Base-by-base conservation (phyloP, 2,797 vertebrate species). In the Hippoglossus hippoglossus region DNA sequence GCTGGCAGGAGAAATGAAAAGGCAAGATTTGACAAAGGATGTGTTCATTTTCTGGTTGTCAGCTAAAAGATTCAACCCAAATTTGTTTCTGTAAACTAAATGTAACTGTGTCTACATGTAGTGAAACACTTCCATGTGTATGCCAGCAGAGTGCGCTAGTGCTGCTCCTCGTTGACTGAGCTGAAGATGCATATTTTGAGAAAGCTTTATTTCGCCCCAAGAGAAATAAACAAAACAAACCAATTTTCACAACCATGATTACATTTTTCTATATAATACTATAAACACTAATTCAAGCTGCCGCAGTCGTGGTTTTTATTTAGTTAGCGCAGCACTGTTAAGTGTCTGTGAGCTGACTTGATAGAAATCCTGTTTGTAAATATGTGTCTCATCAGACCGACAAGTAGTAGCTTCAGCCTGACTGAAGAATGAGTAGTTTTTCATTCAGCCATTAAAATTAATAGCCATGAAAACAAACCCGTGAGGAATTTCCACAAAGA, bases 401-500 rank as follows among this genome's bases (percentile, higher is more conserved):
- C 26, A 44, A 63, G 57, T 46, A n/a, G 21, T 28, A 46, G 63
- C 62, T 55, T 59, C 49, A 59, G 53, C 16, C 22, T 24, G 50
- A 57, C n/a, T 56, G 50, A 64, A 22, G 75, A 76, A 65, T 65
- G 62, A 25, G 51, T 62, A 5, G 52, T 69, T 67, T 73, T 73
- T 73, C 67, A 54, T 1, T 52, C 53, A 50, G 41, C 26, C 22
- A 51, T 50, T 25, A 47, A 74, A 65, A 69, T 41, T 41, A 31
- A 67, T 49, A 54, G 58, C 49, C 47, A 60, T 26, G 41, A 81
- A 77, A 84, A 84, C 36, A 68, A 73, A 74, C 52, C 46, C 53
- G 24, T 21, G 68, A 80, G 41, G 66, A 73, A 51, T 74, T 81
- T 73, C 64, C 66, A 65, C 56, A 71, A 67, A 77, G 78, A 72